phyloP scores from a whole-genome alignment of 1,140 invertebrate genomes.

The Coelopa frigida region DNA sequence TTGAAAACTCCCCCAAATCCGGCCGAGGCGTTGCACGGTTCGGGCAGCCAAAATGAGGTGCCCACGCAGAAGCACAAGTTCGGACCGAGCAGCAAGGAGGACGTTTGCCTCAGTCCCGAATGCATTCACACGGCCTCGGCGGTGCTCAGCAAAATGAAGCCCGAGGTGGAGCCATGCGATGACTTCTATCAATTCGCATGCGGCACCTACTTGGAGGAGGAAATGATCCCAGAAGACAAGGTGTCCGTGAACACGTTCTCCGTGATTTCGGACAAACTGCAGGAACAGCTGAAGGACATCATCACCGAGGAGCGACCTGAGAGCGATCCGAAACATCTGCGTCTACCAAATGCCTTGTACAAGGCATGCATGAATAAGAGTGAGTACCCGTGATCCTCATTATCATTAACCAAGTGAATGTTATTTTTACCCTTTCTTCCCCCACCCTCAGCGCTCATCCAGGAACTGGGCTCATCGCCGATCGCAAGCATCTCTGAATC shows the following conservation, averaged over 20 bases:
- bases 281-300: constrained; percentile 67
- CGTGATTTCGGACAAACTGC: constrained; percentile 68
- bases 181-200: constrained; percentile 84
- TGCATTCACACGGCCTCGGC: constrained; percentile 66
- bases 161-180: constrained; percentile 73
- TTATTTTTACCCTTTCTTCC: not conserved
- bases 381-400: constrained; percentile 45
- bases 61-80: constrained; percentile 1
- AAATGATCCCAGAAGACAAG: constrained; percentile 74
- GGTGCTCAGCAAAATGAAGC: constrained; percentile 66
- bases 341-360: constrained; percentile 69
- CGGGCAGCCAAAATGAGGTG: constrained; percentile 26
- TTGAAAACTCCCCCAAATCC: constrained; percentile 1
- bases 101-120: constrained; percentile 55
- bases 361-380: constrained; percentile 80
- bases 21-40: constrained; percentile 25
- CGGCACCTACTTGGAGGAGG: constrained; percentile 63
- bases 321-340: constrained; percentile 65
- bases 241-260: constrained; percentile 73
- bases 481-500: constrained; percentile 61
- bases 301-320: constrained; percentile 60
- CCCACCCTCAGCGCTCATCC: constrained; percentile 56
- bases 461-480: constrained; percentile 62
- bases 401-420: constrained; percentile 3
- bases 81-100: constrained; percentile 17